Percentiles rank a stretch among this genome's conserved stretches.
Conservation (phyloP, 2,797 vertebrate species). For the Cynodonichthys magdalenae region DNA sequence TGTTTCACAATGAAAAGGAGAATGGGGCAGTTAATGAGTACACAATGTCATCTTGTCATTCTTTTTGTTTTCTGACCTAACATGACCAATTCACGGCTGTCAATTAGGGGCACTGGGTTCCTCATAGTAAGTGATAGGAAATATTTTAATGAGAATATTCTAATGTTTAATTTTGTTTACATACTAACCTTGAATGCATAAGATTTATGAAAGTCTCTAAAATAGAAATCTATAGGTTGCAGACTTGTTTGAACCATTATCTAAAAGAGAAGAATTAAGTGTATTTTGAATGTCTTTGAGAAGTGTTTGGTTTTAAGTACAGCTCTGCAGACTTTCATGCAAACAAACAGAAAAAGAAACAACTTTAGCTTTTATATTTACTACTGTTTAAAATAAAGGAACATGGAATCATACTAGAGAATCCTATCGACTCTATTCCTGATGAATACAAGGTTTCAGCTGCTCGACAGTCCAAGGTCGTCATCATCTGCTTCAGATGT, state of each 20-base stretch:
- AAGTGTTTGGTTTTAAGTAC: background rate
- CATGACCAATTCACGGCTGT: slow-evolving; percentile 25
- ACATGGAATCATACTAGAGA: too few relatives aligned
- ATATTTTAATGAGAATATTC: background rate
- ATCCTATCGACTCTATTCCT: background rate
- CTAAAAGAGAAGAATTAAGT: background rate
- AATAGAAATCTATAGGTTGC: too few relatives aligned
- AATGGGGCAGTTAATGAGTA: slow-evolving; percentile 47
- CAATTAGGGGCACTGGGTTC: slow-evolving; percentile 7
- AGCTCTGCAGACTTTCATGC: background rate
- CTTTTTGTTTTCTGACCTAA: slow-evolving; percentile 31
- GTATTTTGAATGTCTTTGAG: background rate
- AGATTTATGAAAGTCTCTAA: background rate
- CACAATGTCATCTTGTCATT: slow-evolving; percentile 21
- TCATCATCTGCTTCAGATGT: too few relatives aligned
- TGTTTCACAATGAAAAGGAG: slow-evolving; percentile 32
- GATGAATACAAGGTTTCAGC: background rate
- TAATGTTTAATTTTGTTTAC: background rate
- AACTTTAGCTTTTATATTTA: background rate
- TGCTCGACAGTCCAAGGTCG: too few relatives aligned
- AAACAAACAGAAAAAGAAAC: background rate
- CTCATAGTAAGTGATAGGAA: background rate
- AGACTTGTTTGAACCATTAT: background rate
- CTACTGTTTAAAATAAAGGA: too few relatives aligned
- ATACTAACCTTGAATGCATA: background rate